Conservation (phyloP, 2,113 vertebrate genomes). For the Chloropsis hardwickii region DNA sequence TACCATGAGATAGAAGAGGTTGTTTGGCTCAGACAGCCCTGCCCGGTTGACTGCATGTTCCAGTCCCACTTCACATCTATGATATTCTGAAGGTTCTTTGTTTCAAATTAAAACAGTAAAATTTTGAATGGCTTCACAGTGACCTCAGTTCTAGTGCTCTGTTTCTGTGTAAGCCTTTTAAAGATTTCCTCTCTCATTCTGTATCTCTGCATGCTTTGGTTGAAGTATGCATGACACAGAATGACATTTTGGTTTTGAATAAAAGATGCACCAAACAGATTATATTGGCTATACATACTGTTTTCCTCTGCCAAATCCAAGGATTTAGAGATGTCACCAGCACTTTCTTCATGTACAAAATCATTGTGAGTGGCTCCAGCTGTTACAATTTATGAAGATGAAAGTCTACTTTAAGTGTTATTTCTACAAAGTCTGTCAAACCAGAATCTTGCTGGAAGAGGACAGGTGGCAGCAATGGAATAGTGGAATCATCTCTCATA, state of each 20-base stretch:
- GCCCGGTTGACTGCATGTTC: background rate
- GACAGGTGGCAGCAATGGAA: background rate
- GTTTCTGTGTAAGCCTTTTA: background rate
- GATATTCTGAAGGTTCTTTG: background rate
- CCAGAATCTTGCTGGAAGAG: background rate
- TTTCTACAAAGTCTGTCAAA: background rate
- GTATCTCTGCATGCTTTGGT: background rate
- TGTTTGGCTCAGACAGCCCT: background rate
- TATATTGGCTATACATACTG: background rate
- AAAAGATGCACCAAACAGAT: background rate
- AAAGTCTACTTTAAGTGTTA: background rate
- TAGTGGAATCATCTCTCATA: background rate
- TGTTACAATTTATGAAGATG: background rate
- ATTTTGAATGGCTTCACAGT: background rate
- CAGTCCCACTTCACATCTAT: background rate
- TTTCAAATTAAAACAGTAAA: background rate
- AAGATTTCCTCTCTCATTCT: background rate
- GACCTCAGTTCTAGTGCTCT: background rate
- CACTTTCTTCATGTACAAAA: background rate
- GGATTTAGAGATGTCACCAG: background rate
- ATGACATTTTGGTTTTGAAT: background rate
- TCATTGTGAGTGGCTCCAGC: background rate
- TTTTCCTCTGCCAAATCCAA: slow-evolving; percentile 8
- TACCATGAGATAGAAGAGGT: background rate
- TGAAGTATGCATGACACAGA: background rate